Percentiles rank a stretch among this genome's conserved stretches.
phyloP scores from a whole-genome alignment of 2,797 vertebrate species.

The Apogon hyalosoma region DNA sequence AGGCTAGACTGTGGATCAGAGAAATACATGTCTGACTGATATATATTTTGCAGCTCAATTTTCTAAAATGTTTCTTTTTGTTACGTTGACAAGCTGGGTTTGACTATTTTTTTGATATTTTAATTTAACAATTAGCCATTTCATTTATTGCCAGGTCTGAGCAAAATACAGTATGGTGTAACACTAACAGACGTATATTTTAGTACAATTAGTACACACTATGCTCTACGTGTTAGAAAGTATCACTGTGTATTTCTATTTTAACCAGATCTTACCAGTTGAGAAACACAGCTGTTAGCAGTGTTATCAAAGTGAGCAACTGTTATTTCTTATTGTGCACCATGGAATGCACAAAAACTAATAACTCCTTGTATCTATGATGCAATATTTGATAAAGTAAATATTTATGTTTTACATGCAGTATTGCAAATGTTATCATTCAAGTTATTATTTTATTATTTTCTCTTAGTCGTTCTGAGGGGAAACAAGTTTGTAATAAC shows the following conservation, averaged over 20 bases:
- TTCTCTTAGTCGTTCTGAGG: slow-evolving; percentile 19
- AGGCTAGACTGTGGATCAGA: slow-evolving; percentile 75
- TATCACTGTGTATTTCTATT: slow-evolving; percentile 49
- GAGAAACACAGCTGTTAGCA: slow-evolving; percentile 16
- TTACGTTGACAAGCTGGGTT: slow-evolving; percentile 33
- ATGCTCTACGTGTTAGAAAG: slow-evolving; percentile 41
- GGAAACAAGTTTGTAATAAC: slow-evolving; percentile 4
- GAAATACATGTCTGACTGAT: slow-evolving; percentile 61
- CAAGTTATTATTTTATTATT: slow-evolving; percentile 2
- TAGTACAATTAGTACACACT: slow-evolving; percentile 32
- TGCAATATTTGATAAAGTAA: slow-evolving; percentile 50
- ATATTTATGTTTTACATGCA: slow-evolving; percentile 38
- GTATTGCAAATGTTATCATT: slow-evolving; percentile 35
- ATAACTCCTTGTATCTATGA: slow-evolving; percentile 19
- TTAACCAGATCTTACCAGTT: slow-evolving; percentile 49
- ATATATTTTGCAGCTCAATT: slow-evolving; percentile 59
- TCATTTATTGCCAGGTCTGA: slow-evolving; percentile 13
- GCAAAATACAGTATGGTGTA: slow-evolving; percentile 30
- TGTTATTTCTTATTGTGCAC: slow-evolving; percentile 29
- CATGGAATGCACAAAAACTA: slow-evolving; percentile 22
- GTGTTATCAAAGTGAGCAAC: slow-evolving; percentile 20
- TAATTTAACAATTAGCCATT: slow-evolving; percentile 15
- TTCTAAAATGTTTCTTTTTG: slow-evolving; percentile 53
- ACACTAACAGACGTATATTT: slow-evolving; percentile 34
- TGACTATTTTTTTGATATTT: slow-evolving; percentile 11